Base-by-base conservation (phyloP, 1,140 invertebrate genomes). In the Argopecten irradians region DNA sequence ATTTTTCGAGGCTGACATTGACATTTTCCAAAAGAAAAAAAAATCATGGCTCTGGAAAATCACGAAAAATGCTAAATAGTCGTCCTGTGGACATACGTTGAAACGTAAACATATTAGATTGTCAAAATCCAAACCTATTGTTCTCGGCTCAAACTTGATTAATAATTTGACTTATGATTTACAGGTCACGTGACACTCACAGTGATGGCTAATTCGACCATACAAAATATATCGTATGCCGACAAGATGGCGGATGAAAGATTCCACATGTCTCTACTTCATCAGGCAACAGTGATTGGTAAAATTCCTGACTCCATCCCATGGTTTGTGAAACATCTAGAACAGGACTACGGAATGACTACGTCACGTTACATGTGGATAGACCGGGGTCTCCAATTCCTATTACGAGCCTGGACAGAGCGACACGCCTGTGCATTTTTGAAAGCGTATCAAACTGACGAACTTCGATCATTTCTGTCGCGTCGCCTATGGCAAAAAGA, bases 111-210 rank as follows among this genome's bases (percentile, higher is more conserved):
- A n/a, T n/a, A n/a, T n/a, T n/a, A n/a, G n/a, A n/a, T n/a, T n/a
- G n/a, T n/a, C n/a, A n/a, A n/a, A n/a, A n/a, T n/a, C n/a, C n/a
- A n/a, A n/a, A n/a, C n/a, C n/a, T n/a, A n/a, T n/a, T n/a, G n/a
- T n/a, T n/a, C n/a, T n/a, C n/a, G n/a, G n/a, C n/a, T n/a, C n/a
- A n/a, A n/a, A n/a, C n/a, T n/a, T n/a, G n/a, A n/a, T n/a, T n/a
- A n/a, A n/a, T n/a, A n/a, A n/a, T n/a, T 35, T 22, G 22, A 16
- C 16, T 87, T 33, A 19, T 32, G 39, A 39, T 84, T 83, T 85
- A 8, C 28, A 87, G 89, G 86, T 71, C 86, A 90, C 82, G 36
- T 90, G 33, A 86, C 86, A 14, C 16, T 90, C 19, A 83, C 84
- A 33, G n/a, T 86, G 22, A 34, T 34, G 14, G 34, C 83, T 39